Evolutionary conservation across 2,113 vertebrate species (phyloP).

Genomic region (Silurus meridionalis): DNA sequence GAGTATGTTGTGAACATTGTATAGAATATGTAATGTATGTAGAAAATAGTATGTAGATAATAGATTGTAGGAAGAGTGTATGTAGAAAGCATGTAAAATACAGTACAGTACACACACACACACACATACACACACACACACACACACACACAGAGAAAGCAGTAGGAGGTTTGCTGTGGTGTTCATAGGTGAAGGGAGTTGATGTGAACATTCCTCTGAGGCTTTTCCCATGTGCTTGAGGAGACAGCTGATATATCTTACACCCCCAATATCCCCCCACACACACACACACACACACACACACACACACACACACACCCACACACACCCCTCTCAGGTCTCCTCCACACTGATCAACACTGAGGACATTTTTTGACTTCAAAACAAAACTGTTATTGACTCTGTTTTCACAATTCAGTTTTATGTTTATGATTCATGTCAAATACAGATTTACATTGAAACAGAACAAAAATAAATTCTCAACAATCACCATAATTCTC

Average conservation of each 20-base stretch:
- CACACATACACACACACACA: neutral
- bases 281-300: neutral
- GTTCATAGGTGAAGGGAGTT: neutral
- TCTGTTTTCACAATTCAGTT: neutral
- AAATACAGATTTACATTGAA: neutral
- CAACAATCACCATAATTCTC: neutral
- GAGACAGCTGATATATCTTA: neutral
- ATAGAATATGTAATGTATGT: no score
- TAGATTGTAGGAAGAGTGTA: no score
- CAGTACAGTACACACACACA: neutral
- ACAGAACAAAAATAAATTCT: neutral
- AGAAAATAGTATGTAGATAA: no score
- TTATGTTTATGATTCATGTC: neutral
- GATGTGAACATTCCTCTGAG: neutral
- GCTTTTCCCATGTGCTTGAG: neutral
- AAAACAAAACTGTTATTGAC: neutral
- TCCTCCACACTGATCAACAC: neutral
- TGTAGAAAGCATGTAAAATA: neutral
- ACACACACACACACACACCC: neutral
- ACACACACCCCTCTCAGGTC: neutral
- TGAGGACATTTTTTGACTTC: neutral
- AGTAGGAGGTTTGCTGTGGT: neutral
- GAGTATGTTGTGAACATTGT: no score
- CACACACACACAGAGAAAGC: neutral
- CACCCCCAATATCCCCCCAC: neutral